Evolutionary conservation across 2,888 invertebrate species (phyloP), one percentile per base, ranked within the genome.

Genomic region (Enoplolaimus lenunculus): DNA sequence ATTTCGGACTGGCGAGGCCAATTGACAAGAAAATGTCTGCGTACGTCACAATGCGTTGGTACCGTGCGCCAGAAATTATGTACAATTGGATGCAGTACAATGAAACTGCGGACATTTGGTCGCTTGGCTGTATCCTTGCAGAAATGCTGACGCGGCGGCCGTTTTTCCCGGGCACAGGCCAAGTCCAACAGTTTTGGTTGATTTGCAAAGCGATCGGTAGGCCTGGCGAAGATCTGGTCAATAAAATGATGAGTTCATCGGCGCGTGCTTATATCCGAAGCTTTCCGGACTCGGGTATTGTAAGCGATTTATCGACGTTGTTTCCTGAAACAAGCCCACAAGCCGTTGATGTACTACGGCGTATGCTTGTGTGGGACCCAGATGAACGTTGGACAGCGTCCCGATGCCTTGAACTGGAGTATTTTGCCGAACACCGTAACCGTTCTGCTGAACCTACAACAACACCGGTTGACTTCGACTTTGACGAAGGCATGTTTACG

Each of bases 61-160:
- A 69, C 31, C 13, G 69, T 13, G 69, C 69, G 30, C 69, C 69
- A 30, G 69, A 69, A 31, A 66, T 69, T 31, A 68, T 69, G 62
- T 34, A 34, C 34, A 69, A 30, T 33, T 34, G 34, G 65, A 66
- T 13, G 7, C 28, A 28, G 30, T 69, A 69, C 31, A 29, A 13
- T 2, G 26, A 26, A 3, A 30, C 69, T 3, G 62, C 35, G n/a
- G 69, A 69, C 31, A 66, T 69, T n/a, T 69, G 69, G 69, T 65
- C 69, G 28, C 60, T 66, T 2, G 69, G 69, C 62, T 69, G 69
- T 31, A 69, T 69, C 26, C 2, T 69, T n/a, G 69, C 65, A 28
- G 69, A 69, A 66, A 69, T 69, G 69, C 7, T 69, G 34, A 66
- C 33, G n/a, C n/a, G 45, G 21, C 26, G 33, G 33, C 69, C 69